Conservation (phyloP, 2,888 invertebrate genomes). For the Muschampia plurimacula region DNA sequence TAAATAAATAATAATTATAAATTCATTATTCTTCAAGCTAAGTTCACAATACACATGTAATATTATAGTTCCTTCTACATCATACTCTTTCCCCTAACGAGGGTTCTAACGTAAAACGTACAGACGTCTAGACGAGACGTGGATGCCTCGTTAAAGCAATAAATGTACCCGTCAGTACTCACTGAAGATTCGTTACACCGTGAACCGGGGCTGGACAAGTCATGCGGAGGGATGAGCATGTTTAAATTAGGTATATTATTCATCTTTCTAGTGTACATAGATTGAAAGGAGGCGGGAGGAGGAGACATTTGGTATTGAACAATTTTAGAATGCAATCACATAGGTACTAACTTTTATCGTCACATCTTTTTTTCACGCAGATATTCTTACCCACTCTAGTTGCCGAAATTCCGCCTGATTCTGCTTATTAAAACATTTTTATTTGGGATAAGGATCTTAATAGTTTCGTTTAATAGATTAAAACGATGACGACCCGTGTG, state of each 20-base stretch:
- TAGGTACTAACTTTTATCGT: no score
- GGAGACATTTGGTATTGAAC: no score
- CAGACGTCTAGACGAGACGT: constrained; percentile 7
- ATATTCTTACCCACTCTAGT: no score
- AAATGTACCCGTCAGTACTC: neutral
- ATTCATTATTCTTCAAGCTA: neutral
- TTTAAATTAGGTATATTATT: neutral
- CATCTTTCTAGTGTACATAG: neutral
- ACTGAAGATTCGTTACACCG: neutral
- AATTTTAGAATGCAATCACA: no score
- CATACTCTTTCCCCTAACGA: constrained; percentile 6
- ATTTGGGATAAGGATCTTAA: no score
- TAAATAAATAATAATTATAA: neutral
- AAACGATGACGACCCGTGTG: no score
- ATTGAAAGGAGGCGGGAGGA: no score
- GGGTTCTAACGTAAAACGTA: neutral
- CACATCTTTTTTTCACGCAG: no score
- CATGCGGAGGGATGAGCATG: neutral
- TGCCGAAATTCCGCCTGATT: no score
- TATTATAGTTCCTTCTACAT: neutral
- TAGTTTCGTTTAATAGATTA: no score
- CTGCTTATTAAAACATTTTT: no score
- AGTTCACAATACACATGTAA: neutral
- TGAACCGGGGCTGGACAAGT: neutral
- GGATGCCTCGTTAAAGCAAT: constrained; percentile 4